Base-by-base conservation (phyloP, 2,797 vertebrate species). In the Spondyliosoma cantharus region DNA sequence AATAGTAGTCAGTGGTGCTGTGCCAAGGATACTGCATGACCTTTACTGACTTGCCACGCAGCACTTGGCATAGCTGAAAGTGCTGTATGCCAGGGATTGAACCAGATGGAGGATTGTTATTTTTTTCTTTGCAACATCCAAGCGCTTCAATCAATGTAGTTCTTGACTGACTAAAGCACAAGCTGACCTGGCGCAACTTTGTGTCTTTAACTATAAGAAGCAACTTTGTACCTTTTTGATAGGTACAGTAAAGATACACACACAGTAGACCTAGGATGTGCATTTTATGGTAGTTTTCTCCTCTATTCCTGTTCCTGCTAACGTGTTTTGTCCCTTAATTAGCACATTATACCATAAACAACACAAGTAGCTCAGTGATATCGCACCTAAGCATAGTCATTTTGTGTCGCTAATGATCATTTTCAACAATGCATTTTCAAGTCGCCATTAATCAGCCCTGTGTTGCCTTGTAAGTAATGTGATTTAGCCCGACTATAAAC, bases 21-120 rank as follows among this genome's bases (percentile, higher is more conserved):
- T 19, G 57, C 53, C 63, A 74, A 72, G 27, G 16, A 76, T 29
- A 24, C 46, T 81, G 60, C 22, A 3, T 71, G 83, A 81, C 80
- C 74, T 87, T 78, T 75, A 19, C 19, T 72, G 63, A 45, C 74
- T 60, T 74, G 49, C 59, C 45, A 65, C 8, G 19, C 80, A 65
- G 37, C 45, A 52, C 63, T 77, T 74, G 73, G 86, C 66, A 53
- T 64, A 74, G 12, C 76, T 74, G 48, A 60, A 67, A 54, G 58
- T 57, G 32, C 20, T 46, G 53, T 37, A 52, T 80, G 62, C 74
- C 74, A 81, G 42, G 19, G 65, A 81, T 24, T 79, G 52, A 85
- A 68, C 66, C 63, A 74, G 60, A 66, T 61, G 48, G 52, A 74
- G 52, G 22, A 60, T 27, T 66, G 12, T 59, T 60, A 73, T 60